A percentile compares a stretch with the other conserved stretches of the same genome.
These are phyloP conservation scores for Hyalella azteca DNA, from an alignment of 2,888 invertebrate genomes.

Conservation along the genomic window DNA sequence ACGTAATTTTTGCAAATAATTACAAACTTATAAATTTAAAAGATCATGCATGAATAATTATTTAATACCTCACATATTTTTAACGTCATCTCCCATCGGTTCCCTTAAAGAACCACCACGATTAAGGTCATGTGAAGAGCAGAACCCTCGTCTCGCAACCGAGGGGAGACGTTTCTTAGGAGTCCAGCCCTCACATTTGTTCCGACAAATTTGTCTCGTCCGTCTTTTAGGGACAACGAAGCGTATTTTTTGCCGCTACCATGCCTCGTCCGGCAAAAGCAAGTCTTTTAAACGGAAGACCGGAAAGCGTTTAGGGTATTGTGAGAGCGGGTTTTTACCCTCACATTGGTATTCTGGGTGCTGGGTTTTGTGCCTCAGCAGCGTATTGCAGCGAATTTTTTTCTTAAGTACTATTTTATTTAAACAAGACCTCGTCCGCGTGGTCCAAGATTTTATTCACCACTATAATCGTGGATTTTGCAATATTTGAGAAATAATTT, in stretches of 20 bases:
- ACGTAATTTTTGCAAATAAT: too few species aligned
- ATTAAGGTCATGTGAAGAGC: neutral
- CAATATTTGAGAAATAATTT: too few species aligned
- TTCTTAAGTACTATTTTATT: too few species aligned
- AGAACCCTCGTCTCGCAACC: slow-evolving; percentile 4
- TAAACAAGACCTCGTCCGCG: too few species aligned
- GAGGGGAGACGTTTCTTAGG: slow-evolving; percentile 13
- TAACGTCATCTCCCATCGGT: neutral
- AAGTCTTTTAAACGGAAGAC: neutral
- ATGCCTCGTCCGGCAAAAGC: neutral
- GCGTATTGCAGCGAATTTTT: too few species aligned
- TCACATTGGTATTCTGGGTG: too few species aligned
- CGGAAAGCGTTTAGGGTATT: slow-evolving; percentile 1
- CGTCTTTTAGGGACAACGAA: slow-evolving; percentile 17
- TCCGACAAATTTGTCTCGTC: slow-evolving; percentile 6
- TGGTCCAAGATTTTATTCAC: too few species aligned
- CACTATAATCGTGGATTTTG: too few species aligned
- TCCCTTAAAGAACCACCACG: neutral
- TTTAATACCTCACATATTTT: neutral
- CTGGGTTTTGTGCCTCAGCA: too few species aligned
- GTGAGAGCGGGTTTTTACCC: neutral
- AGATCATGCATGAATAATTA: too few species aligned
- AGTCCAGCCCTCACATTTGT: slow-evolving; percentile 2
- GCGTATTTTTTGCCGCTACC: neutral
- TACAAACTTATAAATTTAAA: too few species aligned